Evolutionary conservation across 2,797 vertebrate genomes (phyloP), one percentile per base, ranked within the genome.

Genomic region (Fratercula arctica): DNA sequence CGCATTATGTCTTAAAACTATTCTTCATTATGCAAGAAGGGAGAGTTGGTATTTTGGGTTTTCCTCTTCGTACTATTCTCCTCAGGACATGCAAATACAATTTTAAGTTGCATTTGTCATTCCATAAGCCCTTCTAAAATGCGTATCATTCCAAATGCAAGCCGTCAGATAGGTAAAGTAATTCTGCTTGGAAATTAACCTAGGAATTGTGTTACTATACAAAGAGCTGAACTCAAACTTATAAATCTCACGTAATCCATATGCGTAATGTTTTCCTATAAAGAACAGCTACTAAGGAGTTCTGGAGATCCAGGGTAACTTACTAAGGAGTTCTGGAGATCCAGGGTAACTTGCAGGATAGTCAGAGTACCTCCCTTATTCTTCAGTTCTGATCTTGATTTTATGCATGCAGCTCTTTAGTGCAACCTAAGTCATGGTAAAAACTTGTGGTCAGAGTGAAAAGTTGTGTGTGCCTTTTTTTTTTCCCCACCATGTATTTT

Each of bases 131-230:
- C 81, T 89, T 95, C 90, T 75, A 87, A 87, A 76, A 61, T 64
- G 13, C 53, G 8, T 35, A 10, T 46, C 21, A 3, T 72, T 90
- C 74, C 39, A 50, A 76, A 83, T 50, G 48, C 56, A 70, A 64
- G 33, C 33, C 2, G 20, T 85, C 86, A 89, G 73, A 39, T 50
- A 66, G 16, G 13, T 37, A 61, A 89, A 57, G 57, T 57, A 69
- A 79, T 90, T 80, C 75, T 85, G 50, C 85, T 72, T 57, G 64
- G 81, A 81, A 97, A 74, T 90, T 59, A 80, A 89, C 23, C 60
- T 76, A 68, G 70, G 51, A 88, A 69, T 91, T 91, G 57, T 48
- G 50, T 54, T 77, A 6, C 60, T 92, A 13, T 48, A 77, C 39
- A 56, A 79, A 85, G 83, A 93, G 45, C 51, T 82, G 63, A 84